Base-by-base conservation (phyloP, 2,797 vertebrate species). In the Oophaga sylvatica region DNA sequence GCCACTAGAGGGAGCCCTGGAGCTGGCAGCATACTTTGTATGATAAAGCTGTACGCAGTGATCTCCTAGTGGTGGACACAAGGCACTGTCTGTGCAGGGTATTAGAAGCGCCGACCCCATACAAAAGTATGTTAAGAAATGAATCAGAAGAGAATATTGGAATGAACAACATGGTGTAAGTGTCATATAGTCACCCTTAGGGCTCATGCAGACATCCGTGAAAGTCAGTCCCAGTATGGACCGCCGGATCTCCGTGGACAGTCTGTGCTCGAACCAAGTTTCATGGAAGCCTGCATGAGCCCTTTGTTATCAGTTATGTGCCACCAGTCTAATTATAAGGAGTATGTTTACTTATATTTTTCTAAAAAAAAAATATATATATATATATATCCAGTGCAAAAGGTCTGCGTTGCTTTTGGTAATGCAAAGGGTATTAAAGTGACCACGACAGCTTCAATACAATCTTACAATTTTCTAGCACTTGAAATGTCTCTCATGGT, bases 321-420 rank as follows among this genome's bases (percentile, higher is more conserved):
- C 75, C 48, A 77, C 22, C 48, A 77, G 45, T 75, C 19, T 75
- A 48, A 20, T 76, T 45, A n/a, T 76, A 19, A 41, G 8, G 31
- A 22, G 16, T 81, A 45, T 26, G 35, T 81, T 65, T 65, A 81
- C 60, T 26, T 67, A 81, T 65, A 81, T 48, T 60, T 81, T 81
- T 81, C 22, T 67, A 45, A 65, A 80, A 80, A 73, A 73, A 45
- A 20, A 9, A 19, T 19, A 63, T 5, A 73, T 20, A 41, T 41
- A 73, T 17, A n/a, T 48, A 15, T 62, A 45, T 81, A 62, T 62
- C 67, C 12, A 81, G 48, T 81, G 62, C 35, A 65, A 65, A 22
- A 65, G 63, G 41, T 81, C 35, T 81, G 59, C 22, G 16, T 81
- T 81, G 80, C 80, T 35, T 65, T 67, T 81, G 67, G 35, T 67